phyloP scores from a whole-genome alignment of 2,888 invertebrate genomes.

The Candidula unifasciata region DNA sequence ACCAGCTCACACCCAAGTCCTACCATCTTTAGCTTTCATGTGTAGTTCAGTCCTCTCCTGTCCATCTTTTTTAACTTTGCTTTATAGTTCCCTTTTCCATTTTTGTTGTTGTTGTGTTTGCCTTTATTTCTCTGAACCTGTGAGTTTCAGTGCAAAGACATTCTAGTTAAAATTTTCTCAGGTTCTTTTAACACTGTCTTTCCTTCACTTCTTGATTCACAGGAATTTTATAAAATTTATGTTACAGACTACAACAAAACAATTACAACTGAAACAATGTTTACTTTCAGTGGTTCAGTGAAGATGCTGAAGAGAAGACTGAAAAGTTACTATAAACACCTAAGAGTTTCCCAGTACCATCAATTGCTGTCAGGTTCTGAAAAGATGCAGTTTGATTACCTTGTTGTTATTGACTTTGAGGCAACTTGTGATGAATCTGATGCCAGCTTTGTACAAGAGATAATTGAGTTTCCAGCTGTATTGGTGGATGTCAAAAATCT shows the following conservation, averaged over 20 bases:
- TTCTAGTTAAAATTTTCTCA: not conserved
- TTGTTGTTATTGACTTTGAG: conserved; percentile 81
- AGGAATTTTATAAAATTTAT: not conserved
- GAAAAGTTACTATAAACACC: conserved; percentile 78
- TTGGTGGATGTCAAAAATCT: conserved; percentile 77
- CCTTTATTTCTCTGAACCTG: no score
- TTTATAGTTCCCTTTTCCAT: no score
- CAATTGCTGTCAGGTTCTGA: conserved; percentile 25
- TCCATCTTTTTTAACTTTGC: no score
- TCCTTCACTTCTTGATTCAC: no score
- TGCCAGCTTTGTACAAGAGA: conserved; percentile 80
- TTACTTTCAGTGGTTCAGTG: conserved; percentile 77
- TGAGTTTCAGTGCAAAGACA: not conserved
- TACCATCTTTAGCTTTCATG: no score
- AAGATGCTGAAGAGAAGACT: conserved; percentile 79
- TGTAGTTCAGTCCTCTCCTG: no score
- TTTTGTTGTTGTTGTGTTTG: no score
- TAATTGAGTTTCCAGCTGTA: conserved; percentile 83
- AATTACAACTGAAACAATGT: not conserved
- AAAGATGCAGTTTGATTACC: conserved; percentile 66
- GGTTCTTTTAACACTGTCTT: not conserved
- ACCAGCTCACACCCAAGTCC: not conserved
- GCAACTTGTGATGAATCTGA: conserved; percentile 80
- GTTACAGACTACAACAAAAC: not conserved
- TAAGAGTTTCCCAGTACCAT: conserved; percentile 63